Conservation (phyloP, 2,888 invertebrate genomes). For the Eristalis arbustorum region DNA sequence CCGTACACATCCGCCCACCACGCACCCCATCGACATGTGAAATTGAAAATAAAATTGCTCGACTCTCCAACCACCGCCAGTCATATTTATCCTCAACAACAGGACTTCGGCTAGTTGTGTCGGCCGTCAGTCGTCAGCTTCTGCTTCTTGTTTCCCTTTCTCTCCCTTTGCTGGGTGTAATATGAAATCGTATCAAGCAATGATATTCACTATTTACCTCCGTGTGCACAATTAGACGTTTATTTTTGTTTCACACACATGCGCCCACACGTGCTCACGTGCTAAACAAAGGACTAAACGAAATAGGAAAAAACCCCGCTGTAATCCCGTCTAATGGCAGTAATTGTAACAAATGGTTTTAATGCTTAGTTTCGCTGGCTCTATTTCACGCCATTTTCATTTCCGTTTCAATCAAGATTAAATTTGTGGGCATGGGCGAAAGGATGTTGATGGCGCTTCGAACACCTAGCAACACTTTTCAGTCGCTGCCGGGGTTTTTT, state of each 20-base stretch:
- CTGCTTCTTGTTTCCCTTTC: neutral
- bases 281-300: neutral
- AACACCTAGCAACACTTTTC: constrained; percentile 13
- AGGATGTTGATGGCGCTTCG: constrained; percentile 13
- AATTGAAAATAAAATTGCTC: constrained; percentile 49
- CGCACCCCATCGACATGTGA: constrained; percentile 24
- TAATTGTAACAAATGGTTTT: constrained; percentile 66
- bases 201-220: constrained; percentile 24
- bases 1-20: neutral
- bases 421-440: constrained; percentile 34
- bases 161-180: neutral
- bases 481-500: neutral
- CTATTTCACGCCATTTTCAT: constrained; percentile 65
- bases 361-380: constrained; percentile 56
- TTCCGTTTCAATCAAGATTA: constrained; percentile 60
- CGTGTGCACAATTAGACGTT: neutral
- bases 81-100: neutral
- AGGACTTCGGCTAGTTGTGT: constrained; percentile 18
- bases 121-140: neutral
- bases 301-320: constrained; percentile 42
- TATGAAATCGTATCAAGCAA: constrained; percentile 11
- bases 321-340: constrained; percentile 54
- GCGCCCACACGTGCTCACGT: neutral
- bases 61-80: constrained; percentile 1
- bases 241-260: neutral